phyloP scores from a whole-genome alignment of 2,797 vertebrate species.

The Hybognathus amarus region DNA sequence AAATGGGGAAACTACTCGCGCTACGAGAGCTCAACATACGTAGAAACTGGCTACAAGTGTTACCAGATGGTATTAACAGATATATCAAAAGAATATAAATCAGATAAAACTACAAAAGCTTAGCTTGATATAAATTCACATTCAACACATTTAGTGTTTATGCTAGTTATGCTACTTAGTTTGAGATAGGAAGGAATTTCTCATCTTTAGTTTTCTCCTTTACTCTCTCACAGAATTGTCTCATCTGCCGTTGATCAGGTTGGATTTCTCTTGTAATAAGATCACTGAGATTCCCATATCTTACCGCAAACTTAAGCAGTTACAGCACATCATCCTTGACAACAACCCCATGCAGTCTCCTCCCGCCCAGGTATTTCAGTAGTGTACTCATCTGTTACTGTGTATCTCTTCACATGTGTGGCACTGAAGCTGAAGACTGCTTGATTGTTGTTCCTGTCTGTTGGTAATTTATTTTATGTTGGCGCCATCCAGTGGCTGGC shows the following conservation, averaged over 20 bases:
- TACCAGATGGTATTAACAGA: slow-evolving; percentile 85
- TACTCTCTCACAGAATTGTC: slow-evolving; percentile 83
- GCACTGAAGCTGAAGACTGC: neutral
- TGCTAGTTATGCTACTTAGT: neutral
- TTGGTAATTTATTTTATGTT: slow-evolving; percentile 5
- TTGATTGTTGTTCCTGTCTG: neutral
- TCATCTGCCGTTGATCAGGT: slow-evolving; percentile 91
- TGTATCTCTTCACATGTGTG: neutral
- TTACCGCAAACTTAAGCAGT: slow-evolving; percentile 91
- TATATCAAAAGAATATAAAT: slow-evolving; percentile 5
- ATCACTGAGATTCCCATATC: slow-evolving; percentile 94
- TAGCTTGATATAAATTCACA: neutral
- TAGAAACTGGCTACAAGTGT: slow-evolving; percentile 93
- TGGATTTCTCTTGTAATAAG: slow-evolving; percentile 99
- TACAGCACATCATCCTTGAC: slow-evolving; percentile 94
- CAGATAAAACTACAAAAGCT: neutral
- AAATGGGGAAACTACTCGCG: slow-evolving; percentile 92
- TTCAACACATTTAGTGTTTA: neutral
- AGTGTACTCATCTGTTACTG: neutral
- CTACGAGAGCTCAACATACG: slow-evolving; percentile 96
- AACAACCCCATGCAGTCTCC: slow-evolving; percentile 99
- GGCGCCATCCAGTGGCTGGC: slow-evolving; percentile 37
- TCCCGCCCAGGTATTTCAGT: slow-evolving; percentile 89
- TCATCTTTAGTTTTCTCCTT: neutral
- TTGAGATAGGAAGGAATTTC: neutral